Percentiles rank a stretch among this genome's conserved stretches.
phyloP scores from a whole-genome alignment of 37 sponge, comb jelly and placozoan genomes.

The Tethya wilhelma region DNA sequence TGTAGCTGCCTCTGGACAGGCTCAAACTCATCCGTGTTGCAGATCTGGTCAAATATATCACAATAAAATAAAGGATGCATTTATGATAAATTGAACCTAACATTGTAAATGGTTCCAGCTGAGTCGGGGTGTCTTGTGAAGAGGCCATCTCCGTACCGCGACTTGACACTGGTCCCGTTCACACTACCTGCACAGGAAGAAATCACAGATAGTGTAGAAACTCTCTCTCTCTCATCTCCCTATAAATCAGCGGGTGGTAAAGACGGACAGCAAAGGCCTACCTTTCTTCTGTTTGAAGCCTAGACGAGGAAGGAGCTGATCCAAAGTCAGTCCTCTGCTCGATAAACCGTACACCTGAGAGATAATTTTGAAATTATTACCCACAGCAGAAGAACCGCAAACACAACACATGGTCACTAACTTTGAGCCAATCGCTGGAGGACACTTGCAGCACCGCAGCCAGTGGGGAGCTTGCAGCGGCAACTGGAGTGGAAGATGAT shows the following conservation, averaged over 20 bases:
- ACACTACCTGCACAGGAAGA: slow-evolving; percentile 41
- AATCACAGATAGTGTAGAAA: too few relatives aligned
- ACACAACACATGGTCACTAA: not conserved
- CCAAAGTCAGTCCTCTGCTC: slow-evolving; percentile 31
- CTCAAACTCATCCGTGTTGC: slow-evolving; percentile 32
- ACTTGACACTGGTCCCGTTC: slow-evolving; percentile 17
- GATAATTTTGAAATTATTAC: not conserved
- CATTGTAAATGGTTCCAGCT: slow-evolving; percentile 66
- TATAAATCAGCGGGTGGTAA: too few relatives aligned
- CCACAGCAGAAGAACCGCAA: not conserved
- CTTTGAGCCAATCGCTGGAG: slow-evolving; percentile 60
- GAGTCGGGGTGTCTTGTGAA: slow-evolving; percentile 49
- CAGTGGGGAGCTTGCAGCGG: not conserved
- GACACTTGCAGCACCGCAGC: slow-evolving; percentile 32
- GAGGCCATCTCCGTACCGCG: slow-evolving; percentile 62
- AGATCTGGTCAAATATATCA: too few relatives aligned
- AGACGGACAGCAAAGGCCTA: too few relatives aligned
- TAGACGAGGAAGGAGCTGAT: slow-evolving; percentile 58
- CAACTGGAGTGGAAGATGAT: too few relatives aligned
- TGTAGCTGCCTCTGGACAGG: slow-evolving; percentile 48
- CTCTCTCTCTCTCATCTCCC: too few relatives aligned
- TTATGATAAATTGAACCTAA: too few relatives aligned
- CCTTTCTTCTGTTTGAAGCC: slow-evolving; percentile 73
- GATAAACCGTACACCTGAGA: slow-evolving; percentile 52
- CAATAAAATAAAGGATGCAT: not conserved